A percentile compares a stretch with the other conserved stretches of the same genome.
phyloP scores from a whole-genome alignment of 2,888 invertebrate species.

The Meiosimyza decipiens region DNA sequence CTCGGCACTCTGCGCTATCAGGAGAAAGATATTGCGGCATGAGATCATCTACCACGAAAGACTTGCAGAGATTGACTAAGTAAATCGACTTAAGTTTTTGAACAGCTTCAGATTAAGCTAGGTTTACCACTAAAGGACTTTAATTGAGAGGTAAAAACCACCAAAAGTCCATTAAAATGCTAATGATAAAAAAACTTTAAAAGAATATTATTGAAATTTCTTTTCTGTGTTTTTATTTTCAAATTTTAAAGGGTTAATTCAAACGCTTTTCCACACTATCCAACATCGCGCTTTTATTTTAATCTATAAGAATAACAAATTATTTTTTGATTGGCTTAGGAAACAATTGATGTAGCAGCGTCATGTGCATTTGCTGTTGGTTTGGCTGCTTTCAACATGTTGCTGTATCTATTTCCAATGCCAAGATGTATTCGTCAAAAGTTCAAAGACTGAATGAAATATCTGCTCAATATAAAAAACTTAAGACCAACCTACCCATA shows the following conservation, averaged over 20 bases:
- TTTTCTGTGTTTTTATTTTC: constrained; percentile 39
- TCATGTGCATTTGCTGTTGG: constrained; percentile 86
- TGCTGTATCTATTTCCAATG: constrained; percentile 85
- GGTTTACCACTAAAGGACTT: too few species aligned
- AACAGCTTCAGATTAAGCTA: too few species aligned
- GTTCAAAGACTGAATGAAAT: constrained; percentile 72
- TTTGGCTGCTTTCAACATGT: constrained; percentile 83
- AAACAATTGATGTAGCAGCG: constrained; percentile 81
- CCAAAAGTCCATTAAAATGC: too few species aligned
- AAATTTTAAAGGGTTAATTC: constrained; percentile 67
- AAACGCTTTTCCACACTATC: too few species aligned
- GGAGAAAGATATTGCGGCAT: too few species aligned
- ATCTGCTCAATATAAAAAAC: neutral
- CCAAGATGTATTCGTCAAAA: constrained; percentile 88
- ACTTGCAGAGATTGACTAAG: too few species aligned
- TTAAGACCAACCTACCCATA: constrained; percentile 27
- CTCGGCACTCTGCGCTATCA: too few species aligned
- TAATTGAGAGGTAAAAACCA: too few species aligned
- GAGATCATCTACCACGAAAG: too few species aligned
- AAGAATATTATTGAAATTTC: neutral
- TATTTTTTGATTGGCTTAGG: constrained; percentile 60
- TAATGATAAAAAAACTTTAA: neutral
- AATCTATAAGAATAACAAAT: constrained; percentile 51
- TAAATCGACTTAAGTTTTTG: too few species aligned
- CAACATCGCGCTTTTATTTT: constrained; percentile 56